Percentiles rank a stretch among this genome's conserved stretches.
Evolutionary conservation across 2,797 vertebrate species (phyloP).

Genomic region (Miichthys miiuy): DNA sequence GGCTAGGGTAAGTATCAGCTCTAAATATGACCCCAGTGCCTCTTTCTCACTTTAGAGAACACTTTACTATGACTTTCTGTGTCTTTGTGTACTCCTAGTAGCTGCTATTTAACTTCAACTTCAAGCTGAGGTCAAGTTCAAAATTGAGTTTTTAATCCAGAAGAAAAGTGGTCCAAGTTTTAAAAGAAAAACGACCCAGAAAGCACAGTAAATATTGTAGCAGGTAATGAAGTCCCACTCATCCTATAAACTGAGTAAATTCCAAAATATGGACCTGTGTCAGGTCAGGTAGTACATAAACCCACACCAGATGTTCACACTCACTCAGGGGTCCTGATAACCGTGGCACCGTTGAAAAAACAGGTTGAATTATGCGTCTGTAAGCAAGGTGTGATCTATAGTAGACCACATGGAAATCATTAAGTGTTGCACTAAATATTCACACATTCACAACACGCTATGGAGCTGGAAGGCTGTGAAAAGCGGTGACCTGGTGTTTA

Average conservation of each 20-base stretch:
- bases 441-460: conserved; percentile 63
- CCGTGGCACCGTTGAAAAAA: conserved; percentile 47
- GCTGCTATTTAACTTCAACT: not conserved
- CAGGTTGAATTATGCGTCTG: conserved; percentile 45
- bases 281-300: conserved; percentile 47
- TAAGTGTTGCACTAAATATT: conserved; percentile 56
- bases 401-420: conserved; percentile 67
- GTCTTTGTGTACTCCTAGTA: not conserved
- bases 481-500: conserved; percentile 35
- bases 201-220: not conserved
- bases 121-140: not conserved
- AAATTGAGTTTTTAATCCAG: not conserved
- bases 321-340: conserved; percentile 60
- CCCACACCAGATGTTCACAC: conserved; percentile 69
- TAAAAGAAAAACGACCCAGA: not conserved
- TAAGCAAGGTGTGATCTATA: conserved; percentile 60
- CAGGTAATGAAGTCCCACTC: conserved; percentile 15
- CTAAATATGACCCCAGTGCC: not conserved
- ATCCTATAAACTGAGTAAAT: conserved; percentile 33
- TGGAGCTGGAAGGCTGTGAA: conserved; percentile 40
- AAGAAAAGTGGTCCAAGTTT: not conserved
- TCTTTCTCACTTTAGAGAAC: not conserved
- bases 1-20: conserved; percentile 89
- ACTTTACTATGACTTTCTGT: not conserved
- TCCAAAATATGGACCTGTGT: conserved; percentile 41